These are phyloP conservation scores for Diorhabda carinulata DNA, from an alignment of 1,140 invertebrate genomes.

Conservation along the genomic window DNA sequence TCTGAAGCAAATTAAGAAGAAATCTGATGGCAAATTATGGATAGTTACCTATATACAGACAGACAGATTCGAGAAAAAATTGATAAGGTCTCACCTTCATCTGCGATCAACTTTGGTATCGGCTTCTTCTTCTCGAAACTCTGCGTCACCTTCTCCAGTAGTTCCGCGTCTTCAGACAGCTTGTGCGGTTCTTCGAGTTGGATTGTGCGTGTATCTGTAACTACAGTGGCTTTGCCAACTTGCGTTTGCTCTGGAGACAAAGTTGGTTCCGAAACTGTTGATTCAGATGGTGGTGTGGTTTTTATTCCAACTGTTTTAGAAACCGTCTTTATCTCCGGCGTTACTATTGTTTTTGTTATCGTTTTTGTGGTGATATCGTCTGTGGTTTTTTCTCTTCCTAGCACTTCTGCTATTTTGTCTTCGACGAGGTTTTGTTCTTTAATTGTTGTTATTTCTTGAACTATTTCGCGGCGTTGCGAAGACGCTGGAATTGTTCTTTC, in stretches of 20 bases:
- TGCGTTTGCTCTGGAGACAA: conserved; percentile 21
- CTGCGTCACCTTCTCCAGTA: conserved; percentile 49
- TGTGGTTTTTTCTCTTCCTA: conserved; percentile 51
- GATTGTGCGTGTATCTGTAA: conserved; percentile 24
- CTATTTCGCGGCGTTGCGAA: conserved; percentile 63
- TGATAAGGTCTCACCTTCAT: conserved; percentile 28
- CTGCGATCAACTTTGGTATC: conserved; percentile 28
- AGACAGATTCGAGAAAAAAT: neutral
- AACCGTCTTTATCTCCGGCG: conserved; percentile 24
- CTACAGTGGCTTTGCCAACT: conserved; percentile 23
- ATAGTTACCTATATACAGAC: too few relatives aligned
- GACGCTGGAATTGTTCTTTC: conserved; percentile 63
- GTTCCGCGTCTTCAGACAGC: conserved; percentile 42
- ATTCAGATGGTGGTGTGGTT: conserved; percentile 32
- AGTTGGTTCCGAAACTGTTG: conserved; percentile 20
- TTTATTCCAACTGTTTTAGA: conserved; percentile 36
- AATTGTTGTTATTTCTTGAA: conserved; percentile 65
- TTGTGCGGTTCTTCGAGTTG: conserved; percentile 24
- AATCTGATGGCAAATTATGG: too few relatives aligned
- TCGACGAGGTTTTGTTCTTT: conserved; percentile 61
- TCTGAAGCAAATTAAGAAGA: too few relatives aligned
- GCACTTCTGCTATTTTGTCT: conserved; percentile 55
- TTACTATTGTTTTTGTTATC: conserved; percentile 17
- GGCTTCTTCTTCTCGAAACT: conserved; percentile 44
- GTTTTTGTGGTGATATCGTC: conserved; percentile 23